A percentile compares a stretch with the other conserved stretches of the same genome.
Conservation (phyloP, 2,888 invertebrate species). For the Autographa gamma region DNA sequence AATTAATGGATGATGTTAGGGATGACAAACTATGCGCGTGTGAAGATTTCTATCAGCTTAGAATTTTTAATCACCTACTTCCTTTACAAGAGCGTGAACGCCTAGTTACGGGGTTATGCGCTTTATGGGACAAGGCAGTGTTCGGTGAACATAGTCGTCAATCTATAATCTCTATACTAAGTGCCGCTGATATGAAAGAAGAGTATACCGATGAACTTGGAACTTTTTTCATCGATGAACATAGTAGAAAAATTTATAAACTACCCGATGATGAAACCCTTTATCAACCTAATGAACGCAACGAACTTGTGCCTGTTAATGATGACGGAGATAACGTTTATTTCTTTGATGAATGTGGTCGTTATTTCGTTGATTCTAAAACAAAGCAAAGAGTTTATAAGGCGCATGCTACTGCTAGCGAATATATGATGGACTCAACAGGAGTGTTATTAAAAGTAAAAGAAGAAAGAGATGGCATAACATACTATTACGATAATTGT, state of each 20-base stretch:
- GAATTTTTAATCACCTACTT: conserved; percentile 80
- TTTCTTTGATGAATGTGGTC: conserved; percentile 84
- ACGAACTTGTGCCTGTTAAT: conserved; percentile 76
- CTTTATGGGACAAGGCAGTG: conserved; percentile 79
- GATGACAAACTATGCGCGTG: conserved; percentile 74
- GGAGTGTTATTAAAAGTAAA: conserved; percentile 80
- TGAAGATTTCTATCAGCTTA: conserved; percentile 79
- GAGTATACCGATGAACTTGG: conserved; percentile 82
- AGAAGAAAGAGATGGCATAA: conserved; percentile 76
- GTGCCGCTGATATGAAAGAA: conserved; percentile 78
- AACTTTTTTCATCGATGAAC: conserved; percentile 76
- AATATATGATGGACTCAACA: conserved; percentile 82
- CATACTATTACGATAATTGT: conserved; percentile 81
- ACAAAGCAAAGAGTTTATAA: conserved; percentile 81
- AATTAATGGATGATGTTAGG: conserved; percentile 58
- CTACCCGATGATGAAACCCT: conserved; percentile 69
- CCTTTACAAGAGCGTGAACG: conserved; percentile 76
- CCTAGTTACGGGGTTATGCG: conserved; percentile 80
- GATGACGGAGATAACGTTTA: conserved; percentile 79
- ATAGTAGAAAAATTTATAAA: conserved; percentile 82
- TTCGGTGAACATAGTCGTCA: conserved; percentile 75
- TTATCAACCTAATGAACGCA: conserved; percentile 80
- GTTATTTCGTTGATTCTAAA: conserved; percentile 76
- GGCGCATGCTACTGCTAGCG: conserved; percentile 78
- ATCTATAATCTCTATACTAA: conserved; percentile 82